Conservation (phyloP, 2,888 invertebrate species). For the Escarpia spicata region DNA sequence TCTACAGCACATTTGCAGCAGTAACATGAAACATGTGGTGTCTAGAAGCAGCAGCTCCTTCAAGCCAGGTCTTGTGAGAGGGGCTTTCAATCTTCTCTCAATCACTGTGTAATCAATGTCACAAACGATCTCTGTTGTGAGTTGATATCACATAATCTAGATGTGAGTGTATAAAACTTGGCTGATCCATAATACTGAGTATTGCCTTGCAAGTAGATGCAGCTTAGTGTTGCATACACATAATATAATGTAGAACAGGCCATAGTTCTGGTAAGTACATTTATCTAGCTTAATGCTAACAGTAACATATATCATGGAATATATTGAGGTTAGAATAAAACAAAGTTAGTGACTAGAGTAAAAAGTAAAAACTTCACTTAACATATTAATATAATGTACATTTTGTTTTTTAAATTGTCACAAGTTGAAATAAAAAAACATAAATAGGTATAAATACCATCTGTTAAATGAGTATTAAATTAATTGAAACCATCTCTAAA, state of each 20-base stretch:
- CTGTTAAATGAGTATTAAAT: background rate
- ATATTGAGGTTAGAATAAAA: too few relatives aligned
- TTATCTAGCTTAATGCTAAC: background rate
- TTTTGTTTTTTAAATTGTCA: too few relatives aligned
- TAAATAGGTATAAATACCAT: background rate
- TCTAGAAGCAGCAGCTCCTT: conserved; percentile 10
- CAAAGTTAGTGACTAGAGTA: too few relatives aligned
- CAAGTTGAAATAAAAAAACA: too few relatives aligned
- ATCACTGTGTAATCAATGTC: background rate
- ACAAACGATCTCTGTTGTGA: background rate
- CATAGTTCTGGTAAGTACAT: background rate
- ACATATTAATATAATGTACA: too few relatives aligned
- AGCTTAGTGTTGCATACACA: background rate
- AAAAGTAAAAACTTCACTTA: too few relatives aligned
- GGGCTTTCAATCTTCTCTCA: background rate
- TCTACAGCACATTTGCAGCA: background rate
- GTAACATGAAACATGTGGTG: conserved; percentile 16
- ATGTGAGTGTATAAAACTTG: background rate
- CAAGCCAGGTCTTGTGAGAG: background rate
- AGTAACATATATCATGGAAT: too few relatives aligned
- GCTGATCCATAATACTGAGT: background rate
- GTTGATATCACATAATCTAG: background rate
- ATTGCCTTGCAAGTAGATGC: background rate
- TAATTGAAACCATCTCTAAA: background rate
- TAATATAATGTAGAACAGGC: background rate